Conservation (phyloP, 2,113 vertebrate species). For the Capricornis sumatraensis region DNA sequence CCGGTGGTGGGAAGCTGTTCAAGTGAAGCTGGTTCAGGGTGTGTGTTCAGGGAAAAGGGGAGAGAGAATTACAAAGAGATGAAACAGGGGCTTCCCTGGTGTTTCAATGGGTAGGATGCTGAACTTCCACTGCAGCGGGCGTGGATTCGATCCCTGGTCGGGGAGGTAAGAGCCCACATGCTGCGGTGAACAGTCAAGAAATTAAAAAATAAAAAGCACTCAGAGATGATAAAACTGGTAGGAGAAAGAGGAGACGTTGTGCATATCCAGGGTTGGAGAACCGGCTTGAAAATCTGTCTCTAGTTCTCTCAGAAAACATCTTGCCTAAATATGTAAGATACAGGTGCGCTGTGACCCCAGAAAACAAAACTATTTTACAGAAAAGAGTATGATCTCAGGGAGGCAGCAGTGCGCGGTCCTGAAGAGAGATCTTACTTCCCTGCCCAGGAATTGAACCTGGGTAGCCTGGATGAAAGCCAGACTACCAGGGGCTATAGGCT, state of each 20-base stretch:
- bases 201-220: background rate
- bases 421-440: background rate
- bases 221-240: background rate
- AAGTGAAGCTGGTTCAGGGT: background rate
- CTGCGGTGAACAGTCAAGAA: background rate
- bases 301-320: background rate
- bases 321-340: background rate
- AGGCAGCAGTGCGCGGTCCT: rapidly evolving
- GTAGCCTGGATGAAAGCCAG: background rate
- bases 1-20: background rate
- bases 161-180: background rate
- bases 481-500: background rate
- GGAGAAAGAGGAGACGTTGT: background rate
- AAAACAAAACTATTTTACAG: background rate
- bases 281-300: background rate
- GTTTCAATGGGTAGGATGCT: background rate
- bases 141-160: background rate
- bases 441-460: background rate
- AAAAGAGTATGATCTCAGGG: background rate
- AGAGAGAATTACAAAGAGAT: background rate
- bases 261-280: background rate
- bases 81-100: background rate
- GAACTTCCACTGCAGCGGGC: background rate
- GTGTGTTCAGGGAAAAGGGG: background rate
- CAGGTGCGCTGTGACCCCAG: background rate